Percentiles rank a stretch among this genome's conserved stretches.
These are phyloP conservation scores for Rhinatrema bivittatum DNA, from an alignment of 2,797 vertebrate genomes.

Conservation along the genomic window DNA sequence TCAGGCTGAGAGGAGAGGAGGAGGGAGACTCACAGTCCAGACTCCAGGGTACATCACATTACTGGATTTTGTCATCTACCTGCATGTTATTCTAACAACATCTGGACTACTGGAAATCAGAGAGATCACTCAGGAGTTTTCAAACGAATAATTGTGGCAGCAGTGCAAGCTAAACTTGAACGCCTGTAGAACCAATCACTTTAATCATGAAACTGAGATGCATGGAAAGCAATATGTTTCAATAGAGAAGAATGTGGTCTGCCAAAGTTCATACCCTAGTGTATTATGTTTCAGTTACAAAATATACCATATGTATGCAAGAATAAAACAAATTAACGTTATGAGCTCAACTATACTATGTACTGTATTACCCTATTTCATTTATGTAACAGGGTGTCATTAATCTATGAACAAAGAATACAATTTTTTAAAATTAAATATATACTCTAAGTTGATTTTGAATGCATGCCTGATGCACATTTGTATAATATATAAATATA, in stretches of 20 bases:
- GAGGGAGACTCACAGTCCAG: constrained; percentile 21
- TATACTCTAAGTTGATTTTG: no score
- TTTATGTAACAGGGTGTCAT: no score
- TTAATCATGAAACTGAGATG: constrained; percentile 38
- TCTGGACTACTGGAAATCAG: constrained; percentile 50
- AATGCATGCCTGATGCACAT: no score
- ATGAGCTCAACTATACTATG: no score
- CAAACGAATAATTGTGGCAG: constrained; percentile 46
- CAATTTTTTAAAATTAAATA: no score
- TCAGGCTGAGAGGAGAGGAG: constrained; percentile 33
- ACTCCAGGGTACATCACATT: constrained; percentile 32
- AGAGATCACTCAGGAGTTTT: constrained; percentile 33
- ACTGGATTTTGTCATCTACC: constrained; percentile 46
- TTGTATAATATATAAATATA: no score
- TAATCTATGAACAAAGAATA: no score
- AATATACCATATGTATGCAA: constrained; percentile 29
- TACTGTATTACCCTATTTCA: no score
- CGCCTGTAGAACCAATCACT: constrained; percentile 28
- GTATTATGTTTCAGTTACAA: constrained; percentile 49
- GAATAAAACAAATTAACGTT: constrained; percentile 31
- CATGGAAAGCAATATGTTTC: constrained; percentile 45
- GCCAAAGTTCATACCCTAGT: constrained; percentile 51
- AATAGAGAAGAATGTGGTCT: constrained; percentile 50
- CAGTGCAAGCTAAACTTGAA: constrained; percentile 47
- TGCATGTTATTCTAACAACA: constrained; percentile 53